Evolutionary conservation across 2,888 invertebrate genomes (phyloP).

Genomic region (Leucophenga montana): DNA sequence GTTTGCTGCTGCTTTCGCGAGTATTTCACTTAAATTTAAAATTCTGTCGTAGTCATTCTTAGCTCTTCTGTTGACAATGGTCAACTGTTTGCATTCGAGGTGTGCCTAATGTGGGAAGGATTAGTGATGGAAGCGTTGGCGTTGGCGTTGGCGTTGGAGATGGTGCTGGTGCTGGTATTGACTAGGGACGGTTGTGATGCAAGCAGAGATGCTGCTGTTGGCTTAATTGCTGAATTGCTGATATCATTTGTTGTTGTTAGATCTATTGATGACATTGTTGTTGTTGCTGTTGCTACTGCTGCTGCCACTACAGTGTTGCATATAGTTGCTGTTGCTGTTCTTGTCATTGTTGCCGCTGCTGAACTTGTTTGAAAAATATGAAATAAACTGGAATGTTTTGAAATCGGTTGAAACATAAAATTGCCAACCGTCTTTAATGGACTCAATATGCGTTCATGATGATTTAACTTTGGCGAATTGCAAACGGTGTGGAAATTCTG

Average conservation of each 20-base stretch:
- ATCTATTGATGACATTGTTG: conserved; percentile 43
- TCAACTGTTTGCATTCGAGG: neutral
- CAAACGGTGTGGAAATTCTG: conserved; percentile 5
- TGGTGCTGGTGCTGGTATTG: neutral
- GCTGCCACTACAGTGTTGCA: too few species aligned
- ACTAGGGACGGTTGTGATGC: conserved; percentile 16
- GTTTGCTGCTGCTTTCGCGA: neutral
- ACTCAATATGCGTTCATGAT: conserved; percentile 71
- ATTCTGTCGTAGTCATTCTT: neutral
- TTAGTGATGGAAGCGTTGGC: neutral
- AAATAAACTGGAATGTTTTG: conserved; percentile 72
- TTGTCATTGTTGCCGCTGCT: conserved; percentile 3
- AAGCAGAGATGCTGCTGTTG: conserved; percentile 33
- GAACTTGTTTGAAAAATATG: conserved; percentile 63
- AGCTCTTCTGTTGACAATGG: neutral
- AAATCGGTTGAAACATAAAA: conserved; percentile 69
- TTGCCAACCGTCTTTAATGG: conserved; percentile 73
- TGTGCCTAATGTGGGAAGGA: neutral
- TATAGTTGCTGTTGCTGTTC: neutral
- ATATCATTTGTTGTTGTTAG: conserved; percentile 42
- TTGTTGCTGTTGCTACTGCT: conserved; percentile 14
- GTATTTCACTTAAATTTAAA: conserved; percentile 22
- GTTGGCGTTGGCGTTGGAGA: too few species aligned
- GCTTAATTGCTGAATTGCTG: conserved; percentile 52
- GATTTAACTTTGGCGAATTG: conserved; percentile 38